phyloP scores from a whole-genome alignment of 2,113 vertebrate genomes.

The Sterrhoptilus dennistouni region DNA sequence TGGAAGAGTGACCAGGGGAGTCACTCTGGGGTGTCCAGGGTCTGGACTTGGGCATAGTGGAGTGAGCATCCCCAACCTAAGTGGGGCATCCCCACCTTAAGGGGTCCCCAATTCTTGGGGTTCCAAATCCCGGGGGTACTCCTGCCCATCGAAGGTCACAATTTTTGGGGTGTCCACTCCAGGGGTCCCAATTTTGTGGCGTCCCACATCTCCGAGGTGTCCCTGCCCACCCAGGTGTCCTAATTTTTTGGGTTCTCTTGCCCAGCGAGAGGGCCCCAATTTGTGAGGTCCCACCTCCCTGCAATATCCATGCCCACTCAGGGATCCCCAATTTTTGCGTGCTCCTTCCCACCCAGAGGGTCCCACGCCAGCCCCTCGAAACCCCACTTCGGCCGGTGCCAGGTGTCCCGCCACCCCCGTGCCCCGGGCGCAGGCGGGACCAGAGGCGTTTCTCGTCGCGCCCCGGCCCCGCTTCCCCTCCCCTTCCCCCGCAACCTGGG shows the following conservation, averaged over 20 bases:
- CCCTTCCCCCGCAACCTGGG: background rate
- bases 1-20: background rate
- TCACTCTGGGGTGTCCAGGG: background rate
- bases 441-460: background rate
- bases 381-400: background rate
- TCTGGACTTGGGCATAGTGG: background rate
- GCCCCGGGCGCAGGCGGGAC: background rate
- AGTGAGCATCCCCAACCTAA: background rate
- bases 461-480: background rate
- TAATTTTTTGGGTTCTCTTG: too few species aligned
- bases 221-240: background rate
- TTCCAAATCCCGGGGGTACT: fast-evolving
- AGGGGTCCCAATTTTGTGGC: background rate
- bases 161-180: background rate
- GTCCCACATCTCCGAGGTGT: background rate
- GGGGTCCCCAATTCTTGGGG: background rate
- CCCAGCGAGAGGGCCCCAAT: fast-evolving
- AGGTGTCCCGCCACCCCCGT: background rate
- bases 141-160: background rate
- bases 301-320: background rate
- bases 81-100: background rate
- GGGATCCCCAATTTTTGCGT: too few species aligned
- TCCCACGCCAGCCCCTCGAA: background rate
- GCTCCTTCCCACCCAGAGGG: background rate
- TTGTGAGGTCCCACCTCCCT: too few species aligned